Conservation (phyloP, 2,888 invertebrate species). For the Brenthis hecate region DNA sequence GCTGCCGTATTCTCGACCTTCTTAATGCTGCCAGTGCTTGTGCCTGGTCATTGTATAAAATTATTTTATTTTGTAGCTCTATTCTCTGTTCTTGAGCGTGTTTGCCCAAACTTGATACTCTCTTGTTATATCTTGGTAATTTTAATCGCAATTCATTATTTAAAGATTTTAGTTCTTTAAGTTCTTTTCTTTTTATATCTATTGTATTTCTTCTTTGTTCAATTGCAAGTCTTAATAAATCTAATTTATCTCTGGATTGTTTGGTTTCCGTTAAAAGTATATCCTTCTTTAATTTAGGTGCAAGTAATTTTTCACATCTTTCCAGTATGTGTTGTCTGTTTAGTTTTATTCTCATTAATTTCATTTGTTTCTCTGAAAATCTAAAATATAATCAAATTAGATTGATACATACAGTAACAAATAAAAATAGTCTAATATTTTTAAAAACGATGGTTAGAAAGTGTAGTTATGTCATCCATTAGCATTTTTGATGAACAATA, state of each 20-base stretch:
- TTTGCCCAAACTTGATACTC: conserved; percentile 64
- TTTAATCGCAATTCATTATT: conserved; percentile 68
- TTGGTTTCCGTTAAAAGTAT: conserved; percentile 68
- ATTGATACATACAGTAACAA: too few relatives aligned
- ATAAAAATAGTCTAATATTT: too few relatives aligned
- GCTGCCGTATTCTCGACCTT: conserved; percentile 69
- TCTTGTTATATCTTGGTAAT: conserved; percentile 71
- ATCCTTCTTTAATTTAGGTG: conserved; percentile 67
- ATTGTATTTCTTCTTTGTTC: conserved; percentile 67
- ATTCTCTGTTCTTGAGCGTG: conserved; percentile 61
- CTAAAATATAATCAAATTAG: conserved; percentile 55
- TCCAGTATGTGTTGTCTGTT: conserved; percentile 82
- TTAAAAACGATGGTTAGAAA: too few relatives aligned
- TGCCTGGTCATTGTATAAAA: conserved; percentile 58
- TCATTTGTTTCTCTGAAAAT: conserved; percentile 85
- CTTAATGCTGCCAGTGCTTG: conserved; percentile 63
- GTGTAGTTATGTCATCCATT: too few relatives aligned
- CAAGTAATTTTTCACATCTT: conserved; percentile 73
- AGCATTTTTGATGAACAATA: too few relatives aligned
- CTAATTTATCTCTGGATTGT: conserved; percentile 68
- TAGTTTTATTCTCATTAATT: conserved; percentile 81
- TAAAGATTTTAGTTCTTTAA: conserved; percentile 54
- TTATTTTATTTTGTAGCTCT: conserved; percentile 61
- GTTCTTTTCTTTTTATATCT: conserved; percentile 57
- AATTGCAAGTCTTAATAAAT: conserved; percentile 69